Conservation (phyloP, 2,113 vertebrate genomes). For the Tetrax tetrax region DNA sequence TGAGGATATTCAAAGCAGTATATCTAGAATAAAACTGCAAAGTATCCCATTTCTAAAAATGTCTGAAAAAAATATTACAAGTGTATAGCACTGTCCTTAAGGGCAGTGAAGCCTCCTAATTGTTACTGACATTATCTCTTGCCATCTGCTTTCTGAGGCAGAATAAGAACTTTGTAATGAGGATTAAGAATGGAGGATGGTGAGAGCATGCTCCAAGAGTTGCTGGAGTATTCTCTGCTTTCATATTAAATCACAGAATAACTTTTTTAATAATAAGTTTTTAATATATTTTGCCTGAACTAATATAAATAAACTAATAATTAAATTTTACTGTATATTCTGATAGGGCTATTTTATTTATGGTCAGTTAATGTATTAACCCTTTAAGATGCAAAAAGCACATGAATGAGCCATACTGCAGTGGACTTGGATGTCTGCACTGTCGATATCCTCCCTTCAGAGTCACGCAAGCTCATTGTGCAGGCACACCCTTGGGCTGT, state of each 20-base stretch:
- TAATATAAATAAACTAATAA: not conserved
- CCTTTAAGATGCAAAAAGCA: not conserved
- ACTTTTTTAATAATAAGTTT: not conserved
- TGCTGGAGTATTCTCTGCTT: constrained; percentile 74
- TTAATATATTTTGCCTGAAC: not conserved
- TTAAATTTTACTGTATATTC: not conserved
- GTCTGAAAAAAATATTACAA: not conserved
- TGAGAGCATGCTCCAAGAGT: constrained; percentile 71
- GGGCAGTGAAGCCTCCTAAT: constrained; percentile 73
- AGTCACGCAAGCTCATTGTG: constrained; percentile 6
- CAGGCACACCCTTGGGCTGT: constrained; percentile 41
- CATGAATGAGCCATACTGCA: not conserved
- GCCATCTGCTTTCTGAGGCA: constrained; percentile 82
- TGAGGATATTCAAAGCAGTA: not conserved
- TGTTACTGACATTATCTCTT: constrained; percentile 86
- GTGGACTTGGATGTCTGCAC: constrained; percentile 25
- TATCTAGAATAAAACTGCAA: not conserved
- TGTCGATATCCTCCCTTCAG: not conserved
- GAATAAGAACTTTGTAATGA: constrained; percentile 80
- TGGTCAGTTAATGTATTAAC: not conserved
- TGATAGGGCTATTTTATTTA: not conserved
- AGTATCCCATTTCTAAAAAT: not conserved
- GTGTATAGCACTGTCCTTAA: not conserved
- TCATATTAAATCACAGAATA: not conserved
- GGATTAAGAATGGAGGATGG: constrained; percentile 61